These are phyloP conservation scores for Columba guinea DNA, from an alignment of 2,797 vertebrate genomes.

Conservation along the genomic window DNA sequence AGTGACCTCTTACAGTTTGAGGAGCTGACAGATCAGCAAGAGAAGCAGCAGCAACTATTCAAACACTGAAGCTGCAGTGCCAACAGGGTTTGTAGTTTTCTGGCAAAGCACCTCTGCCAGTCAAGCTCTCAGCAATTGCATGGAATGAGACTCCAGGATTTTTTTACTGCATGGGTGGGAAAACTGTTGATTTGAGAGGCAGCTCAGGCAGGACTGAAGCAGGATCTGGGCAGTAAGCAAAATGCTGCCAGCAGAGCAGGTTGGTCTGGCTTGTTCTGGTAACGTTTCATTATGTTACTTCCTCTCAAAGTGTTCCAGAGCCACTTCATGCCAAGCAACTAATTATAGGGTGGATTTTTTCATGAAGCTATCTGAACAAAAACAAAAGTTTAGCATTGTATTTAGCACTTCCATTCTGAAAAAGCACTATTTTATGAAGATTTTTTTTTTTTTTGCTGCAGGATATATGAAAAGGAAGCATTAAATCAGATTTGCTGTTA, in stretches of 20 bases:
- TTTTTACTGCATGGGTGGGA: not conserved
- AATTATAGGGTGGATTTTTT: slow-evolving; percentile 18
- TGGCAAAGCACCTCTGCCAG: not conserved
- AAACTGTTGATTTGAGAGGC: not conserved
- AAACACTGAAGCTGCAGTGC: not conserved
- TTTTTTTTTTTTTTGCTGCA: not conserved
- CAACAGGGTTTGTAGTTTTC: not conserved
- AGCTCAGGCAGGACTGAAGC: not conserved
- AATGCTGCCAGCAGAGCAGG: slow-evolving; percentile 28
- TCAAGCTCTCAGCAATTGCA: not conserved
- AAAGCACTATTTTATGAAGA: not conserved
- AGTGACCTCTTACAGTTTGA: not conserved
- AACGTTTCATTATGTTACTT: slow-evolving; percentile 47
- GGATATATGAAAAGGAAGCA: not conserved
- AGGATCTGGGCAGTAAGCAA: not conserved
- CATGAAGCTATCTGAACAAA: slow-evolving; percentile 31
- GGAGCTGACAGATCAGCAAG: not conserved
- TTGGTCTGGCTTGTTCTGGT: slow-evolving; percentile 37
- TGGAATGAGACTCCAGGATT: not conserved
- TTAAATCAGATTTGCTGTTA: not conserved
- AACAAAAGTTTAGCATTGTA: not conserved
- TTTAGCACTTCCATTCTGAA: not conserved
- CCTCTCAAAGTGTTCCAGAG: slow-evolving; percentile 23
- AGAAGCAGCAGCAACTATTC: not conserved
- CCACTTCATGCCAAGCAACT: not conserved